These are phyloP conservation scores for Dreissena polymorpha DNA, from an alignment of 1,140 invertebrate genomes.

Conservation along the genomic window DNA sequence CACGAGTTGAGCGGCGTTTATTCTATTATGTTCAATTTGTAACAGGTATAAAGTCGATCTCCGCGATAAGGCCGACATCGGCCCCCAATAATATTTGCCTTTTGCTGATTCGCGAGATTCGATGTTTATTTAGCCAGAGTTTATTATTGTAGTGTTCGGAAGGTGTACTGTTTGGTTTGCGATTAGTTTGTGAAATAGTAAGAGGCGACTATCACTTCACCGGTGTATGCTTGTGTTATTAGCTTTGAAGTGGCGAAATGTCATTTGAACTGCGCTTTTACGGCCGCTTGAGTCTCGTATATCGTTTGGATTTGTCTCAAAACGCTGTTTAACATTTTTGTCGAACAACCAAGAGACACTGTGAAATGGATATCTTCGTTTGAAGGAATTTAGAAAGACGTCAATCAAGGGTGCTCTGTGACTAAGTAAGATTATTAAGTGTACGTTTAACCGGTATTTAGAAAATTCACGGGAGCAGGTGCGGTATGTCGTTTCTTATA, in stretches of 20 bases:
- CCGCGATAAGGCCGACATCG: constrained; percentile 18
- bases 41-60: constrained; percentile 39
- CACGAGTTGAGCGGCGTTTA: not conserved
- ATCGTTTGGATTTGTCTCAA: constrained; percentile 22
- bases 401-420: too few species aligned
- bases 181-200: constrained; percentile 28
- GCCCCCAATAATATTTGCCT: constrained; percentile 18
- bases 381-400: too few species aligned
- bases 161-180: constrained; percentile 42
- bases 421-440: too few species aligned
- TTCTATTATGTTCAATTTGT: constrained; percentile 44
- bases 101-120: constrained; percentile 36
- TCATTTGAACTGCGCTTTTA: constrained; percentile 13
- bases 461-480: too few species aligned
- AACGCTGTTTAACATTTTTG: constrained; percentile 62
- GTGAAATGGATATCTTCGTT: too few species aligned
- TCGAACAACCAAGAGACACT: too few species aligned
- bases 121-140: constrained; percentile 40
- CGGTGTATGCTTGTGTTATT: not conserved
- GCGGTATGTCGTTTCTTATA: too few species aligned
- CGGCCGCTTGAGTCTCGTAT: constrained; percentile 10
- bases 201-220: not conserved
- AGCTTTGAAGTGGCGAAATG: not conserved
- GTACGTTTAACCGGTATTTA: too few species aligned
- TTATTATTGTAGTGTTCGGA: constrained; percentile 37